A percentile compares a stretch with the other conserved stretches of the same genome.
Evolutionary conservation across 2,797 vertebrate species (phyloP).

Genomic region (Anabas testudineus): DNA sequence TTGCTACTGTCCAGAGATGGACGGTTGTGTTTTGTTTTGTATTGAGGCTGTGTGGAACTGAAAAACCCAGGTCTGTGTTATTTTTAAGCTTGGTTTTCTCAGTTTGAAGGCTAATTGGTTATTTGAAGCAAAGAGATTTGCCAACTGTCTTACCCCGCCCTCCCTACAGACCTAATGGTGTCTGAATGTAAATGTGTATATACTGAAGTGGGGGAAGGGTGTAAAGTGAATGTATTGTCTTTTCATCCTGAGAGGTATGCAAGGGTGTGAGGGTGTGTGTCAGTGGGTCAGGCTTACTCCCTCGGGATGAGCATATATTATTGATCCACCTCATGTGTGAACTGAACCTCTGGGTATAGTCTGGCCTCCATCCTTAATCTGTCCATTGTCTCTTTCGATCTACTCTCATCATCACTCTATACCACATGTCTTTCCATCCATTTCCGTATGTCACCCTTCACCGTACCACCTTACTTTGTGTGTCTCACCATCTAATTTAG

Average conservation of each 20-base stretch:
- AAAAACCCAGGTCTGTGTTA: background rate
- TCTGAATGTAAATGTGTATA: constrained; percentile 39
- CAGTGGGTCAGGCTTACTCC: constrained; percentile 8
- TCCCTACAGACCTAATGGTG: constrained; percentile 30
- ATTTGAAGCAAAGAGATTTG: constrained; percentile 29
- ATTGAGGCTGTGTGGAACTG: background rate
- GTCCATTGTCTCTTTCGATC: constrained; percentile 47
- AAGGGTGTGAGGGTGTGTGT: constrained; percentile 10
- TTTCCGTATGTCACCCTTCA: background rate
- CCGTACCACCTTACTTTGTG: constrained; percentile 4
- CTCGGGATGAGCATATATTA: constrained; percentile 35
- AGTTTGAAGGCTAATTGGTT: constrained; percentile 30
- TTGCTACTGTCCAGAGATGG: too few relatives aligned
- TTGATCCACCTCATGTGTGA: constrained; percentile 63
- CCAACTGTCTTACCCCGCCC: constrained; percentile 14
- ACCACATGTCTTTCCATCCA: constrained; percentile 17
- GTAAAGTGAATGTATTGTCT: constrained; percentile 29
- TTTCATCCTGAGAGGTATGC: constrained; percentile 23
- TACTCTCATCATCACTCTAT: constrained; percentile 24
- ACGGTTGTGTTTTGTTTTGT: too few relatives aligned
- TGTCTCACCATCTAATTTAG: constrained; percentile 32
- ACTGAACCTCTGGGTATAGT: constrained; percentile 58
- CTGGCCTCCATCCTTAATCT: constrained; percentile 38
- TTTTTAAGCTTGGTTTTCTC: background rate
- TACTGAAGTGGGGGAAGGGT: constrained; percentile 14